These are phyloP conservation scores for Acipenser oxyrinchus DNA, from an alignment of 2,797 vertebrate genomes.

Conservation along the genomic window DNA sequence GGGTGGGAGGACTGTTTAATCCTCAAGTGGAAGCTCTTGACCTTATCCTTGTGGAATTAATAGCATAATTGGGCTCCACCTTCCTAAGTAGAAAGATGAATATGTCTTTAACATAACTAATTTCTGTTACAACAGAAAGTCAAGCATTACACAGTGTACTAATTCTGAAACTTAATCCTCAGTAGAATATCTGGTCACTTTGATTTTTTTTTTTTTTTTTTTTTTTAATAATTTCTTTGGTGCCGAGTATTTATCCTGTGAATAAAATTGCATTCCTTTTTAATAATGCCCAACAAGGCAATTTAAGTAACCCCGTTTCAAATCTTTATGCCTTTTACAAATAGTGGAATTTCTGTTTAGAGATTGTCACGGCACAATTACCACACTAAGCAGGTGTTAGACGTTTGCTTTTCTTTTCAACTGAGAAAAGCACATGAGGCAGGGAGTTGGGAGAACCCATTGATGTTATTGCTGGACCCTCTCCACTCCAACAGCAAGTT, in stretches of 20 bases:
- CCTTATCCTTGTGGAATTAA: too few relatives aligned
- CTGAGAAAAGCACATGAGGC: neutral
- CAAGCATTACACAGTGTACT: neutral
- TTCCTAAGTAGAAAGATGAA: too few relatives aligned
- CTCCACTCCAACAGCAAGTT: neutral
- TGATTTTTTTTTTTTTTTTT: neutral
- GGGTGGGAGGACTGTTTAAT: too few relatives aligned
- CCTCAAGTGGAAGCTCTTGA: too few relatives aligned
- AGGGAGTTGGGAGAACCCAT: neutral
- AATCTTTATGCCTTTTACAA: constrained; percentile 5
- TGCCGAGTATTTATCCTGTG: too few relatives aligned
- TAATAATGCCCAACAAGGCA: neutral
- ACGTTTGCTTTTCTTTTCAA: neutral
- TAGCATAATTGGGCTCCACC: too few relatives aligned
- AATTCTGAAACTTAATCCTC: neutral
- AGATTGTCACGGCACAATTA: neutral
- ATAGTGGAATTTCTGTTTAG: neutral
- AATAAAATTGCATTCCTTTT: neutral
- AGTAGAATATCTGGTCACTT: neutral
- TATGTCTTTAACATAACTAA: too few relatives aligned
- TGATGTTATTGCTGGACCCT: neutral
- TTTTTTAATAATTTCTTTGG: too few relatives aligned
- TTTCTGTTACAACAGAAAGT: too few relatives aligned
- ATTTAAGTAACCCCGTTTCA: neutral
- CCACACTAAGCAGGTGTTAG: neutral